phyloP scores from a whole-genome alignment of 53 echinoderm and acorn worm genomes.

The Holothuria leucospilota region DNA sequence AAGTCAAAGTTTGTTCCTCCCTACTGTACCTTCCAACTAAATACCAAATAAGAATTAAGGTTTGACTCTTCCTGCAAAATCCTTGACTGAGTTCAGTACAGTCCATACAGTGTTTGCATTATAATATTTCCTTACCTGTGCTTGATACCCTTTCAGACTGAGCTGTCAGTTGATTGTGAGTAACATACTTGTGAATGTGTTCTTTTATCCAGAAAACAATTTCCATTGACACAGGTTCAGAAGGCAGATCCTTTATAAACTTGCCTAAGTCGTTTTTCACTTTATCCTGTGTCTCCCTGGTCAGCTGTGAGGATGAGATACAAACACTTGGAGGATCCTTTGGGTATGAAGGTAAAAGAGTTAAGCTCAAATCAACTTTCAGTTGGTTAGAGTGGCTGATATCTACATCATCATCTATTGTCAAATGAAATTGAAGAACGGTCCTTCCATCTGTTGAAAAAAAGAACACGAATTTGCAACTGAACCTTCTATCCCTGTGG shows the following conservation, averaged over 20 bases:
- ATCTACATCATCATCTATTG: not conserved
- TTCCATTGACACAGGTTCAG: constrained; percentile 88
- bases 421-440: constrained; percentile 6
- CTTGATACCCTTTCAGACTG: no score
- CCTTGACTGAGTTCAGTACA: no score
- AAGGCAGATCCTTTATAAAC: constrained; percentile 29
- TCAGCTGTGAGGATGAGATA: constrained; percentile 2
- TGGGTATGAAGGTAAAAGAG: not conserved
- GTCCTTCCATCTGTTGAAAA: constrained; percentile 19
- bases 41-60: no score
- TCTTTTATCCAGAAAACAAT: constrained; percentile 82
- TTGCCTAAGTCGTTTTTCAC: not conserved
- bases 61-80: no score
- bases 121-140: no score
- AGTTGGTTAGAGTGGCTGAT: no score
- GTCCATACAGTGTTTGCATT: no score
- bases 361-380: not conserved
- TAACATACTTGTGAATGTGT: constrained; percentile 54
- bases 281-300: not conserved
- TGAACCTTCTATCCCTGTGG: no score
- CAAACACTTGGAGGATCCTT: not conserved
- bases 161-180: not conserved
- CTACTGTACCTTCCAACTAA: no score
- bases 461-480: not conserved
- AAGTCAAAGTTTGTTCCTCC: no score